These are phyloP conservation scores for Calycopis cecrops DNA, from an alignment of 1,140 invertebrate species.

Conservation along the genomic window DNA sequence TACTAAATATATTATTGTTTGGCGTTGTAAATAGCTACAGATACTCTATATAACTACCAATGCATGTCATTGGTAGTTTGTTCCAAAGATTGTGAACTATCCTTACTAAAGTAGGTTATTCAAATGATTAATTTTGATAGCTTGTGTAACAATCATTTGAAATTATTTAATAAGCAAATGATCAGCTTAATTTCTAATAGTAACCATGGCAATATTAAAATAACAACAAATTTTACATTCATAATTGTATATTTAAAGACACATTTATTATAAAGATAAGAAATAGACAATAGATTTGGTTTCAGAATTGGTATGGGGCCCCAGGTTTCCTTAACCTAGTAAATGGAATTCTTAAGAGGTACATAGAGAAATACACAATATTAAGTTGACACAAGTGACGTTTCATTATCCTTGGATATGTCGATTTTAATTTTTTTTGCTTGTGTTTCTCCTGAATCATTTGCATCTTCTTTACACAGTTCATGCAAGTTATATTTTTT, in stretches of 20 bases:
- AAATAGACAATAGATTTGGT: slow-evolving; percentile 38
- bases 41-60: no score
- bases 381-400: slow-evolving; percentile 18
- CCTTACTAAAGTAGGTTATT: no score
- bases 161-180: neutral
- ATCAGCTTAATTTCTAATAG: no score
- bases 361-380: slow-evolving; percentile 16
- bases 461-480: slow-evolving; percentile 53
- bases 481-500: slow-evolving; percentile 68
- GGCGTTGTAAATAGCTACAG: no score
- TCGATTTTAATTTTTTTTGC: slow-evolving; percentile 59
- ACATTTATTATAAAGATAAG: slow-evolving; percentile 34
- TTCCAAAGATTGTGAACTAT: no score
- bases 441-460: slow-evolving; percentile 52
- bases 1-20: no score
- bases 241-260: slow-evolving; percentile 33
- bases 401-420: slow-evolving; percentile 33
- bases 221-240: slow-evolving; percentile 25
- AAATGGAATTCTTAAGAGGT: slow-evolving; percentile 24
- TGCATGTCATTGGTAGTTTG: no score
- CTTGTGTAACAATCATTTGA: neutral
- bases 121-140: neutral
- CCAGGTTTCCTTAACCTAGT: slow-evolving; percentile 39
- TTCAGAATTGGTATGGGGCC: slow-evolving; percentile 38
- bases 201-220: slow-evolving; percentile 15